phyloP scores from a whole-genome alignment of 1,140 invertebrate species.

The Thrips palmi region DNA sequence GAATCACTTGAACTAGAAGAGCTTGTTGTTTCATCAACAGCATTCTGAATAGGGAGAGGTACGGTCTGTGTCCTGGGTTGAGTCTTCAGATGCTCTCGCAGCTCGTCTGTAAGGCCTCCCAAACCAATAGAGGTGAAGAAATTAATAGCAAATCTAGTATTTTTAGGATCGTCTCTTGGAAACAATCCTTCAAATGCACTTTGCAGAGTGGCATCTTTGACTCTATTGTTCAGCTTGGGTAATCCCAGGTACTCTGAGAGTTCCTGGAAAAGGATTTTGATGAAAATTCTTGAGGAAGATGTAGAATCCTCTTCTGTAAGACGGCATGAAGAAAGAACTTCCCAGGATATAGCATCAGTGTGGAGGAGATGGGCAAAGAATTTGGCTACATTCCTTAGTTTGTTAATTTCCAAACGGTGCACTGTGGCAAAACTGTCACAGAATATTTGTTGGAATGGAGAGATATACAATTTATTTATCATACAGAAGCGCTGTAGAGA shows the following conservation, averaged over 20 bases:
- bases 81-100: constrained; percentile 76
- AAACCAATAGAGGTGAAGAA: constrained; percentile 98
- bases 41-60: constrained; percentile 15
- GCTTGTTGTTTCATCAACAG: constrained; percentile 13
- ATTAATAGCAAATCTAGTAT: constrained; percentile 96
- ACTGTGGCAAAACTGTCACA: constrained; percentile 87
- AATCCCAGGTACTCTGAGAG: constrained; percentile 92
- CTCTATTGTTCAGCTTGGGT: constrained; percentile 69
- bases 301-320: constrained; percentile 95
- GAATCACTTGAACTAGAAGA: constrained; percentile 14
- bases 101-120: constrained; percentile 86
- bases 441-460: constrained; percentile 89
- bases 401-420: constrained; percentile 88
- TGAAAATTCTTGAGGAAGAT: constrained; percentile 91
- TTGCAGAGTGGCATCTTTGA: constrained; percentile 76
- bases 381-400: constrained; percentile 93
- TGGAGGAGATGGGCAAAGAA: constrained; percentile 94
- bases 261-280: constrained; percentile 96
- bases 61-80: constrained; percentile 39
- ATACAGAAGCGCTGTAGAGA: constrained; percentile 67
- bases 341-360: constrained; percentile 93
- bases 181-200: constrained; percentile 82
- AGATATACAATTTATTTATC: constrained; percentile 77
- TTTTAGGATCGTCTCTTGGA: constrained; percentile 87
- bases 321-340: constrained; percentile 70